phyloP scores from a whole-genome alignment of 2,113 vertebrate species.

The Cebidichthys violaceus region DNA sequence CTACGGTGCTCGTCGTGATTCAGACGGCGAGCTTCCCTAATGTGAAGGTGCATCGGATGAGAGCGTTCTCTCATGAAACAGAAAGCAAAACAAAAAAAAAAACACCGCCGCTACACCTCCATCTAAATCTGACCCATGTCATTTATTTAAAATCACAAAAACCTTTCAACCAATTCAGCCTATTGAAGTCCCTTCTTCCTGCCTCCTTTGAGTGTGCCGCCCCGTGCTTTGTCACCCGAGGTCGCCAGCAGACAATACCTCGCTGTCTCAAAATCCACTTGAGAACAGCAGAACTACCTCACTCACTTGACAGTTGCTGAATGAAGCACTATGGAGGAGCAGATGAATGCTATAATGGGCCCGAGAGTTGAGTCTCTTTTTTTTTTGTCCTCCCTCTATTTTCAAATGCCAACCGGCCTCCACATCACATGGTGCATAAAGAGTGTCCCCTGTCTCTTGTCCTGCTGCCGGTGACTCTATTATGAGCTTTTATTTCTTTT shows the following conservation, averaged over 20 bases:
- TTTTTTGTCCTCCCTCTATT: background rate
- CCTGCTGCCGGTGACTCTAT: constrained; percentile 5
- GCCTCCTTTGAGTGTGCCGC: constrained; percentile 20
- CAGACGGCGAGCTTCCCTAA: background rate
- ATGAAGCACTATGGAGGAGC: constrained; percentile 25
- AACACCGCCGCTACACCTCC: background rate
- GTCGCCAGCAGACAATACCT: constrained; percentile 38
- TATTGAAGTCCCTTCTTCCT: constrained; percentile 15
- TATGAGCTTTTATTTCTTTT: constrained; percentile 14
- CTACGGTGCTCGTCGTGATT: background rate
- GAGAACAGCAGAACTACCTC: constrained; percentile 31
- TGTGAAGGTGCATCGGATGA: constrained; percentile 14
- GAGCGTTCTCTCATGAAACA: constrained; percentile 11
- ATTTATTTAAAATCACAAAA: constrained; percentile 12
- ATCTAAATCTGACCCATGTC: constrained; percentile 13
- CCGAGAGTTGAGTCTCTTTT: background rate
- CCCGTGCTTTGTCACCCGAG: constrained; percentile 44
- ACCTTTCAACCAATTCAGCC: constrained; percentile 56
- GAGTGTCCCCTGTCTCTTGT: background rate
- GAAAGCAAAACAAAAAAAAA: constrained; percentile 11
- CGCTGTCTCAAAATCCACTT: constrained; percentile 32
- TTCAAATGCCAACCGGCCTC: constrained; percentile 22
- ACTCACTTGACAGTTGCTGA: constrained; percentile 53
- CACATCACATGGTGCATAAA: background rate
- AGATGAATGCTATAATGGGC: constrained; percentile 30